phyloP scores from a whole-genome alignment of 1,140 invertebrate genomes.

The Pseudomyrmex gracilis region DNA sequence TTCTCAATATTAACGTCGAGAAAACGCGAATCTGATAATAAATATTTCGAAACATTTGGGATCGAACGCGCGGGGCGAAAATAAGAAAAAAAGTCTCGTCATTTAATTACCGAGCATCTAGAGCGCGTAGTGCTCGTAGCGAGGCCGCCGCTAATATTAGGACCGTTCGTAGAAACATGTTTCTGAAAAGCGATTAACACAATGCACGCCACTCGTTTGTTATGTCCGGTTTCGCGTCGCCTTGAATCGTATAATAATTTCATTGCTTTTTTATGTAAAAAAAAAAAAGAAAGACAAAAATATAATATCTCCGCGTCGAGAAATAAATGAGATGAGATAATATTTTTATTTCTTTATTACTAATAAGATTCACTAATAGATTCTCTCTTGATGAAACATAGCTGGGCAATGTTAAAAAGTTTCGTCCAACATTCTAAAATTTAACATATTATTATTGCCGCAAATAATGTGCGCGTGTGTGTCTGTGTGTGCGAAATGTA shows the following conservation, averaged over 20 bases:
- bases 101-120: slow-evolving; percentile 63
- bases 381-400: too few species aligned
- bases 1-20: slow-evolving; percentile 5
- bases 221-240: slow-evolving; percentile 16
- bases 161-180: slow-evolving; percentile 62
- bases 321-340: too few species aligned
- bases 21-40: slow-evolving; percentile 5
- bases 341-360: too few species aligned
- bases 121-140: slow-evolving; percentile 20
- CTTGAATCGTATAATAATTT: not conserved
- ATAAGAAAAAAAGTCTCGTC: slow-evolving; percentile 65
- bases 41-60: not conserved
- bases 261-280: not conserved
- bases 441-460: too few species aligned
- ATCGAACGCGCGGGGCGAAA: not conserved
- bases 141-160: slow-evolving; percentile 63
- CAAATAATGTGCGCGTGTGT: too few species aligned
- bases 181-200: slow-evolving; percentile 65
- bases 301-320: too few species aligned
- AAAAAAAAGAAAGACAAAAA: too few species aligned
- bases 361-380: too few species aligned
- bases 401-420: too few species aligned
- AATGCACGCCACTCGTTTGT: slow-evolving; percentile 15
- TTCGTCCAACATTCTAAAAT: too few species aligned
- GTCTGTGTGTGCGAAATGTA: too few species aligned